These are phyloP conservation scores for Probaryconus sp. DNA, from an alignment of 1,140 invertebrate species.

Conservation along the genomic window DNA sequence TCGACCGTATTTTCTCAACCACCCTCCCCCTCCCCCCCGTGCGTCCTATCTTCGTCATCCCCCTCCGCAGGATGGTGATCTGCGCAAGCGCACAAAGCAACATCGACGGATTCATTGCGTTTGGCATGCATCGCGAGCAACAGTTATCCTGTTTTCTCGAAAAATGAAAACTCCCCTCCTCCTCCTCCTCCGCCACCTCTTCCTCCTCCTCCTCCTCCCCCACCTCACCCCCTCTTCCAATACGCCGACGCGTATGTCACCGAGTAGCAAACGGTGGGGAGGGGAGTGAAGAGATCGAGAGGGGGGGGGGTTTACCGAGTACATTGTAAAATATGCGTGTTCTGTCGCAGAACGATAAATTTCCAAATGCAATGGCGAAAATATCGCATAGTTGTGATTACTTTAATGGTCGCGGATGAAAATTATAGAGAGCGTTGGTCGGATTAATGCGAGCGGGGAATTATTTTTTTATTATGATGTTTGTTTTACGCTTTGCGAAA, in stretches of 20 bases:
- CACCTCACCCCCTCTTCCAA: too few species aligned
- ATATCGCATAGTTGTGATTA: constrained; percentile 1
- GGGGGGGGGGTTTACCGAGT: not conserved
- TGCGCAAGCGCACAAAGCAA: constrained; percentile 1
- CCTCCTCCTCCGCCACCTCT: constrained; percentile 1
- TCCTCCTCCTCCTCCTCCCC: constrained; percentile 5
- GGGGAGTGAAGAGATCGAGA: not conserved
- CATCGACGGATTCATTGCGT: not conserved
- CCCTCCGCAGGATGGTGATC: not conserved
- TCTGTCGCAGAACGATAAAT: constrained; percentile 18
- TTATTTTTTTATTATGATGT: too few species aligned
- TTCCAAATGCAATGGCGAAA: constrained; percentile 2
- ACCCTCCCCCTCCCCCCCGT: not conserved
- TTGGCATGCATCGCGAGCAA: constrained; percentile 25
- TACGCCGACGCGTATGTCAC: not conserved
- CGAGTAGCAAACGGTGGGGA: not conserved
- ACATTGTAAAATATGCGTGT: constrained; percentile 3
- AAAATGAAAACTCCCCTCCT: constrained; percentile 23
- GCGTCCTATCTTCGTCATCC: not conserved
- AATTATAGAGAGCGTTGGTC: too few species aligned
- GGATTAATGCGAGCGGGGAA: too few species aligned
- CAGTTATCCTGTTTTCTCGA: constrained; percentile 22
- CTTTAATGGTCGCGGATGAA: too few species aligned
- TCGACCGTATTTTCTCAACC: constrained; percentile 37
- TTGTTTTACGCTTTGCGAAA: too few species aligned